Percentiles rank a stretch among this genome's conserved stretches.
These are phyloP conservation scores for Thamnophis sirtalis DNA, from an alignment of 2,113 vertebrate species.

Conservation along the genomic window DNA sequence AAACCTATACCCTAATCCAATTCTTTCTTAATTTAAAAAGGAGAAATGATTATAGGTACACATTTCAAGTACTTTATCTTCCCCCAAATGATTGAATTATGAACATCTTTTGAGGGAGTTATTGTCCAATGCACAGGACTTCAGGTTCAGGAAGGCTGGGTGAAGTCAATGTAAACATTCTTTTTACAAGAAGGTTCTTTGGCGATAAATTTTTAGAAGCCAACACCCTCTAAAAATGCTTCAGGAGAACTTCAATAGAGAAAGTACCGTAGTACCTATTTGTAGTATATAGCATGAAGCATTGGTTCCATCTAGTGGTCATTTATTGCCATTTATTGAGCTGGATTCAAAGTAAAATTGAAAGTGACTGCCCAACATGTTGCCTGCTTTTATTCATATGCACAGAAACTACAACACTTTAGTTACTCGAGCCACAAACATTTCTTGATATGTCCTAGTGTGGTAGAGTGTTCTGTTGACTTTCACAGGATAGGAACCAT, in stretches of 20 bases:
- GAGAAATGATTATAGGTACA: neutral
- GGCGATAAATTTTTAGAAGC: neutral
- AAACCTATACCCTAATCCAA: conserved; percentile 30
- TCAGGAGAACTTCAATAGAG: conserved; percentile 9
- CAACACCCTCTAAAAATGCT: neutral
- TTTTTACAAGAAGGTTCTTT: neutral
- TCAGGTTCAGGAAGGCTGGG: neutral
- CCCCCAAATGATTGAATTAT: neutral
- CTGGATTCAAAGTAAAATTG: neutral
- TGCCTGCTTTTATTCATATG: fast-evolving
- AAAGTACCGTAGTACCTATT: neutral
- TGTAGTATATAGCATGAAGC: conserved; percentile 9
- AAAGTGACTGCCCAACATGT: neutral
- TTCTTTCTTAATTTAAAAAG: conserved; percentile 25
- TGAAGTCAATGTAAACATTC: neutral
- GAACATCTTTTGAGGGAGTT: neutral
- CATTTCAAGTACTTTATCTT: neutral
- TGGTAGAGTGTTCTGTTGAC: neutral
- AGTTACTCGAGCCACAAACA: neutral
- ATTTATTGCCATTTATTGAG: neutral
- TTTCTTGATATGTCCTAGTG: neutral
- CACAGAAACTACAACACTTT: neutral
- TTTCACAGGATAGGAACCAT: neutral
- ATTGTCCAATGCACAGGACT: neutral
- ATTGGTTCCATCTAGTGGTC: conserved; percentile 65